These are phyloP conservation scores for Cyrtonyx montezumae DNA, from an alignment of 2,113 vertebrate genomes.

Conservation along the genomic window DNA sequence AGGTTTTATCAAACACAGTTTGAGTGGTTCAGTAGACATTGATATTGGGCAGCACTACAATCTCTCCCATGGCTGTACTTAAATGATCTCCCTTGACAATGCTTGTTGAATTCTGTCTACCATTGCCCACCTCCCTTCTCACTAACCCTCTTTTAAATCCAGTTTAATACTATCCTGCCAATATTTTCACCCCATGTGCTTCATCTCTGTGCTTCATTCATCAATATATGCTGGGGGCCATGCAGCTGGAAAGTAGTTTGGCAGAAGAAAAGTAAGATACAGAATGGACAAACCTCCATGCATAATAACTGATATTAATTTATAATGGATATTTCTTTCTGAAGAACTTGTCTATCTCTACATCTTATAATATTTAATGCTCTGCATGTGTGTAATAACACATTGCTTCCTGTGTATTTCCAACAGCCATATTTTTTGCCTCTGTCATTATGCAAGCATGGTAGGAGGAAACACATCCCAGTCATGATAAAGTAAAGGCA, in stretches of 20 bases:
- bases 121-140: not conserved
- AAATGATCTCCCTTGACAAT: rapidly evolving
- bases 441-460: not conserved
- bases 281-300: not conserved
- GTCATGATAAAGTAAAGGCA: not conserved
- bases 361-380: not conserved
- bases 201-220: not conserved
- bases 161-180: not conserved
- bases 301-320: not conserved
- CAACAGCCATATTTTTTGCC: not conserved
- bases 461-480: not conserved
- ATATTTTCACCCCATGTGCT: not conserved
- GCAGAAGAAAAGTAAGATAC: not conserved
- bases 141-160: not conserved
- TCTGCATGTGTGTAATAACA: not conserved
- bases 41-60: not conserved
- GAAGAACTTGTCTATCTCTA: not conserved
- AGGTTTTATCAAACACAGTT: not conserved
- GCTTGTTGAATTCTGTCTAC: not conserved
- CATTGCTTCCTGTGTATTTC: not conserved
- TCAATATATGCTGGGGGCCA: not conserved
- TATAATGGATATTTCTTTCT: not conserved
- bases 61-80: not conserved
- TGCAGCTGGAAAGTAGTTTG: not conserved
- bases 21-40: not conserved